Base-by-base conservation (phyloP, 2,888 invertebrate genomes). In the Elmis aenea region DNA sequence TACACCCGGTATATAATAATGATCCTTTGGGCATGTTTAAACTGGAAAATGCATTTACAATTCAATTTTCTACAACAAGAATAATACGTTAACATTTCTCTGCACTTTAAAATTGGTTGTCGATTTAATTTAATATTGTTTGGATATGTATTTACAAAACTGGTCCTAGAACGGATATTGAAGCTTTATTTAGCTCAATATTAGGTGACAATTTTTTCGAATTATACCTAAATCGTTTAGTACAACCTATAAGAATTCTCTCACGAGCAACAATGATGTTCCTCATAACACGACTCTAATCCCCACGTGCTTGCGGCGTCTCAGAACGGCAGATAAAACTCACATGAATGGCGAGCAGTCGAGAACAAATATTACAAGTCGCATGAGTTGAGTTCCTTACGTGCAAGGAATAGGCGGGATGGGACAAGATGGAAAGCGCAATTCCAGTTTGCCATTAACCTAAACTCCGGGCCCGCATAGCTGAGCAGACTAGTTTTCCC, bases 371-470 rank as follows among this genome's bases (percentile, higher is more conserved):
- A 66, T 66, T 66, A 65, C 64, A 64, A 65, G 62, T 62, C 61
- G 66, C 65, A 64, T 66, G 66, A 66, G 66, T 66, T 65, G 65
- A 63, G 63, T 64, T 64, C 59, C 66, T 67, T 67, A 67, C 67
- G 67, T 67, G 67, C 66, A 60, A 61, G 60, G 64, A 64, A 64
- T 66, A 59, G 68, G 59, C 60, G 64, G 66, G 61, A 62, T 68
- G 70, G 68, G 66, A 68, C 69, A 76, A 77, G 78, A 77, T 73
- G 77, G 75, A 77, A 76, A 77, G 76, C 75, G 76, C 75, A 75
- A 79, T 79, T 80, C 77, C 78, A 74, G 74, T 76, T 76, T 76
- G 73, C 77, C 77, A 77, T 77, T 77, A 77, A 76, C 76, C 77
- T 72, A 76, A n/a, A 74, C 75, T 70, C 73, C 68, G 70, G 74